Base-by-base conservation (phyloP, 2,888 invertebrate genomes). In the Euplexia lucipara region DNA sequence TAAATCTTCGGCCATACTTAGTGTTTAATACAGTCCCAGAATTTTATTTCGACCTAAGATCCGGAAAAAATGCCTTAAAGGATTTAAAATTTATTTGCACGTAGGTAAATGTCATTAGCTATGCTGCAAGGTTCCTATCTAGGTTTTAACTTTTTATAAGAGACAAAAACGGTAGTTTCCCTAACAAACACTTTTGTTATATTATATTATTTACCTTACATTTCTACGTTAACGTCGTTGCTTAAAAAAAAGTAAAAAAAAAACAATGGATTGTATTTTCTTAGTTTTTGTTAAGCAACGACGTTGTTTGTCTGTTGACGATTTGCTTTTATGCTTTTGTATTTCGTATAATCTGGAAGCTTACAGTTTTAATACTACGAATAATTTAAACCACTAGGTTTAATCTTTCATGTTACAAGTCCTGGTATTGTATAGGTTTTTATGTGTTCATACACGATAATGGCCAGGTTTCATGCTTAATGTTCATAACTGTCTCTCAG, bases 401-500 rank as follows among this genome's bases (percentile, higher is more conserved):
- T 47, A 53, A 32, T 44, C n/a, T 56, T 39, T 34, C 18, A 20
- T 18, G 44, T 14, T 42, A 41, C 44, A 56, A 54, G 57, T 48
- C 18, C 26, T 34, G 30, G 49, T 30, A 39, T 14, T 34, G 14
- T 37, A 39, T 44, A 20, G 9, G 22, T 39, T 34, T 30, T 18
- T 22, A 56, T 51, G 32, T 47, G 34, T 71, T 57, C 39, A 20
- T 57, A 61, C 34, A 32, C 20, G 34, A 41, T 60, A 69, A 69
- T 60, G 47, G 51, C 41, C 34, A 44, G 48, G 58, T 63, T 59
- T 63, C 70, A 62, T 73, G 58, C 59, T 69, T 69, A 59, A 63
- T 69, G 52, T 70, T 69, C 69, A 68, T 76, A 68, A 75, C 67
- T 76, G 57, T 82, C 78, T 86, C 85, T 70, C 86, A 85, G 83